Base-by-base conservation (phyloP, 2,797 vertebrate genomes). In the Danio aesculapii region DNA sequence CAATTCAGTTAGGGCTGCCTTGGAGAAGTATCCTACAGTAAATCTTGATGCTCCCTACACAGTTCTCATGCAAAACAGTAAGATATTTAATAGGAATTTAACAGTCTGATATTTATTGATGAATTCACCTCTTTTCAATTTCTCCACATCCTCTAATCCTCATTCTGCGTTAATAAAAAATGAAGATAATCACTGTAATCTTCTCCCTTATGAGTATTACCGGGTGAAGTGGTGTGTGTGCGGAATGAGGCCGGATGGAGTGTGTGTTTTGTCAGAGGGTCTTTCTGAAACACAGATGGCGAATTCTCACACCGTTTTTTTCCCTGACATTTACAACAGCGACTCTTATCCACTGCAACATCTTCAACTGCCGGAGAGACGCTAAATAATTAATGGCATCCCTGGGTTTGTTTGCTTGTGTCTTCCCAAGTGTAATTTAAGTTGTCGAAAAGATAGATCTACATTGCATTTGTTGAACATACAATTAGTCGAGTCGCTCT, bases 321-420 rank as follows among this genome's bases (percentile, higher is more conserved):
- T 12, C 58, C 58, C 63, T 68, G 52, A 77, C 63, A 68, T 77
- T 68, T 58, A 47, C 53, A 58, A 77, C 6, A 53, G 63, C 43
- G 1, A 30, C 17, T 63, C 19, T 77, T 68, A 77, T 68, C 16
- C 14, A 2, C 5, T 30, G 43, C 13, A 67, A 47, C 50, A 77
- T 77, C 53, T 49, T 77, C 16, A 77, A 68, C 49, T 41, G 64
- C 64, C 39, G 53, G 30, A 47, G 53, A 43, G 10, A 30, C 39
- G 68, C 68, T 39, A 70, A 70, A 70, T 55, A 70, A 53, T 70
- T 55, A 55, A 70, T 49, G 53, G 19, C 64, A 77, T 68, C 53
- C 58, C 19, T 41, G 75, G n/a, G 49, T 47, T 67, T 77, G 75
- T 68, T 77, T 77, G 64, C 47, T 77, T 77, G 67, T 21, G 16